phyloP scores from a whole-genome alignment of 2,113 vertebrate genomes.

The Vulpes lagopus region DNA sequence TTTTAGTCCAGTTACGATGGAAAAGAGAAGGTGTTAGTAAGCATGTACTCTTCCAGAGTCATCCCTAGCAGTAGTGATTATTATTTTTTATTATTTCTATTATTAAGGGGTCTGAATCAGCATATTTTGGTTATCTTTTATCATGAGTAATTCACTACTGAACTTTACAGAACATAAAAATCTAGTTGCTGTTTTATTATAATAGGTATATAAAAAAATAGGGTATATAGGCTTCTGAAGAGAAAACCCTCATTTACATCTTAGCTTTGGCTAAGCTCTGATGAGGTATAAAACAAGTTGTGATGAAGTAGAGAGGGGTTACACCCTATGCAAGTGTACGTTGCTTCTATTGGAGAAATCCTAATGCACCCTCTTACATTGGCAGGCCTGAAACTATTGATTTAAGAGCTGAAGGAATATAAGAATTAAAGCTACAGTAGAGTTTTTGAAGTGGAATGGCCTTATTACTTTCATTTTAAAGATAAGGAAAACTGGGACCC shows the following conservation, averaged over 20 bases:
- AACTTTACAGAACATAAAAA: neutral
- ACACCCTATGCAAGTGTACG: neutral
- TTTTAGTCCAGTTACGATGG: neutral
- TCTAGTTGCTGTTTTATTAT: neutral
- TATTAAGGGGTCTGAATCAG: neutral
- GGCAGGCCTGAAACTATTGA: neutral
- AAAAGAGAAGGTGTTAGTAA: neutral
- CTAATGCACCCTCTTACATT: neutral
- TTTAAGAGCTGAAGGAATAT: neutral
- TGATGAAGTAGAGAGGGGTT: neutral
- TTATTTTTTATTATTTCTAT: neutral
- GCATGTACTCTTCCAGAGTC: neutral
- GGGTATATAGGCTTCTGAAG: neutral
- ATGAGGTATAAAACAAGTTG: neutral
- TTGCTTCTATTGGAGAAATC: neutral
- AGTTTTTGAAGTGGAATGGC: slow-evolving; percentile 11
- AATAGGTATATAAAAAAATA: neutral
- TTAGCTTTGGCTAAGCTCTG: neutral
- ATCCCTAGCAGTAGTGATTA: neutral
- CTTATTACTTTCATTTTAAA: slow-evolving; percentile 52
- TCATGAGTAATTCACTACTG: neutral
- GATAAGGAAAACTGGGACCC: neutral
- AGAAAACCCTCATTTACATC: neutral
- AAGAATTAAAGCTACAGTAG: neutral
- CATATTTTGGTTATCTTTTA: slow-evolving; percentile 16